Evolutionary conservation across 2,888 invertebrate genomes (phyloP).

Genomic region (Lomographa bimaculata): DNA sequence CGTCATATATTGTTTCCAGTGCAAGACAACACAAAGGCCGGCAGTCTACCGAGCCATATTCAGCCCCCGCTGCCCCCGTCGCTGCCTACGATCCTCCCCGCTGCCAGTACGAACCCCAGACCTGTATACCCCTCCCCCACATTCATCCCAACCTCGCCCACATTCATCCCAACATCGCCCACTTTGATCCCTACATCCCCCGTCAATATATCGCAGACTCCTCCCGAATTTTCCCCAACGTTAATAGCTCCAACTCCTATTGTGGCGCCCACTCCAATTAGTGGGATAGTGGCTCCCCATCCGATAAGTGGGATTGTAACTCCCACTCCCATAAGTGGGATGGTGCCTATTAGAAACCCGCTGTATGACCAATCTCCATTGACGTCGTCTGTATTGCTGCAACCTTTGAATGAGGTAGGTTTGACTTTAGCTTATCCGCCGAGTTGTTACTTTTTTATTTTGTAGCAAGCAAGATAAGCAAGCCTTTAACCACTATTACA

Average conservation of each 20-base stretch:
- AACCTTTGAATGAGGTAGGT: slow-evolving; percentile 73
- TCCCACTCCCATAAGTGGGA: slow-evolving; percentile 62
- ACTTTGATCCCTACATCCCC: slow-evolving; percentile 25
- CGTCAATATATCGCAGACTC: slow-evolving; percentile 48
- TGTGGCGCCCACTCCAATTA: slow-evolving; percentile 57
- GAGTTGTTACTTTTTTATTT: not conserved
- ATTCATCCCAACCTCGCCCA: slow-evolving; percentile 2
- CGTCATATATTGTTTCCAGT: slow-evolving; percentile 52
- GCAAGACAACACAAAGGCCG: slow-evolving; percentile 55
- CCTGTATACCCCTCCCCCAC: not conserved
- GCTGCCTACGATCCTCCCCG: slow-evolving; percentile 59
- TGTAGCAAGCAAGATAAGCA: not conserved
- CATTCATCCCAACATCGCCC: slow-evolving; percentile 37
- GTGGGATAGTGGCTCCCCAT: slow-evolving; percentile 65
- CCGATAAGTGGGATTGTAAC: slow-evolving; percentile 50
- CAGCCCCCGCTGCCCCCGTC: slow-evolving; percentile 53
- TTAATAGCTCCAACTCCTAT: slow-evolving; percentile 50
- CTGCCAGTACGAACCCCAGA: not conserved
- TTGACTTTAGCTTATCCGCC: too few species aligned
- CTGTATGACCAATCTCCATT: slow-evolving; percentile 69
- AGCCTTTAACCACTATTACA: not conserved
- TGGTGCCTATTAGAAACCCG: slow-evolving; percentile 72
- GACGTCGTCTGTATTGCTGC: slow-evolving; percentile 69
- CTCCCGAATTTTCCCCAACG: slow-evolving; percentile 51
- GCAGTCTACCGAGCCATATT: slow-evolving; percentile 51